Evolutionary conservation across 2,113 vertebrate species (phyloP), one percentile per base, ranked within the genome.

Genomic region (Machaerirhynchus nigripectus): DNA sequence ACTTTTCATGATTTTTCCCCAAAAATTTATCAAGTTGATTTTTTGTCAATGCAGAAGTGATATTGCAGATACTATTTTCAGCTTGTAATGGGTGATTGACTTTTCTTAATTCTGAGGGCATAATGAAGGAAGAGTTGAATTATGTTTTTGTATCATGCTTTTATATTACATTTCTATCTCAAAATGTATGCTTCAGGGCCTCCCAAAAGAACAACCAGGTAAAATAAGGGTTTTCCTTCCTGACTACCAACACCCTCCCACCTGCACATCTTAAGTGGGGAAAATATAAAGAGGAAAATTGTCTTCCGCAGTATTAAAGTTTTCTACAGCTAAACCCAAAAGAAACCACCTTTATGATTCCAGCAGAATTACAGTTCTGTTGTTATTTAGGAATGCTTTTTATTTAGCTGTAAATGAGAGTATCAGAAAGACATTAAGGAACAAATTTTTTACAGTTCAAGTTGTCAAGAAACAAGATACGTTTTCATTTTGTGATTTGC

Each of bases 201-300:
- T 69, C 49, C 22, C 35, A 57, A 46, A 69, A 1, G 0, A 49
- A 44, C 18, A 27, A 6, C 6, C 10, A 40, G 14, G 16, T 31
- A 79, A 86, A 82, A 40, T 10, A 52, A 74, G 3, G 2, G 12
- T 61, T 64, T 64, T 12, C 10, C 6, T 90, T 23, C 19, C 39
- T 2, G 2, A 16, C 7, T 28, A 9, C 18, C 4, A 69, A 9
- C n/a, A 74, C 4, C 6, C 3, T 47, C 6, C 8, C 16, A 10
- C 6, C 12, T 39, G 4, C 3, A 18, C 5, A 3, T 11, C 5
- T 67, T 42, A 39, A 44, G 1, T 67, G 21, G 24, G 15, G 12
- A 77, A 84, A 87, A 71, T 47, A 37, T 84, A 59, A 60, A 56
- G 11, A 61, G 10, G 44, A 65, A 85, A 69, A 60, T 7, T 31